Evolutionary conservation across 2,888 invertebrate species (phyloP).

Genomic region (Bruchidius siliquastri): DNA sequence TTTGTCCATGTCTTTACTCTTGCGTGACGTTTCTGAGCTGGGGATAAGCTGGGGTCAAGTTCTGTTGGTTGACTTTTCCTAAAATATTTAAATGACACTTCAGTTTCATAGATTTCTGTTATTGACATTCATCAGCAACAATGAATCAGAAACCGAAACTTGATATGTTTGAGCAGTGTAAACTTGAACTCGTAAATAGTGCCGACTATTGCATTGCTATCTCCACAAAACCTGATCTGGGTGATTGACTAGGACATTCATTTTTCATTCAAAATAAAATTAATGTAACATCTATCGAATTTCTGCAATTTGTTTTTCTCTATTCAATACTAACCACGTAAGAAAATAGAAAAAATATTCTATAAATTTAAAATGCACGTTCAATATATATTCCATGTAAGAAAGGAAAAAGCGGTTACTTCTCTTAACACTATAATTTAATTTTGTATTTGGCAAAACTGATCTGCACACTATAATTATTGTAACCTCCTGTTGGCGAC

Average conservation of each 20-base stretch:
- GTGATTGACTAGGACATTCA: too few species aligned
- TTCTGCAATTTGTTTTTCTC: too few species aligned
- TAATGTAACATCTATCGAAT: too few species aligned
- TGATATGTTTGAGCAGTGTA: neutral
- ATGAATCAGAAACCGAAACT: neutral
- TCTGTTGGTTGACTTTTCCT: conserved; percentile 59
- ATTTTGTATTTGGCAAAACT: conserved; percentile 7
- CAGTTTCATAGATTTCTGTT: neutral
- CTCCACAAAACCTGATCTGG: too few species aligned
- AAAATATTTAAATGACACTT: conserved; percentile 10
- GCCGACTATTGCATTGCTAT: too few species aligned
- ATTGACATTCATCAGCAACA: neutral
- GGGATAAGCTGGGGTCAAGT: conserved; percentile 61
- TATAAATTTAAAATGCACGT: too few species aligned
- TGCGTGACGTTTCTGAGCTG: conserved; percentile 81
- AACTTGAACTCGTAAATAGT: neutral
- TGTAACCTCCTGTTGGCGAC: neutral
- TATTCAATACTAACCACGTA: too few species aligned
- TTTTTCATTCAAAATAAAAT: too few species aligned
- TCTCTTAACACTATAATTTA: neutral
- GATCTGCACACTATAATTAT: neutral
- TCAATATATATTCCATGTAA: too few species aligned
- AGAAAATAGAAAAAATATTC: too few species aligned
- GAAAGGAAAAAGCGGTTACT: too few species aligned
- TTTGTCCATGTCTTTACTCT: conserved; percentile 96